These are phyloP conservation scores for Tokudaia tokunoshimensis DNA, from an alignment of 2,797 vertebrate species.

Conservation along the genomic window DNA sequence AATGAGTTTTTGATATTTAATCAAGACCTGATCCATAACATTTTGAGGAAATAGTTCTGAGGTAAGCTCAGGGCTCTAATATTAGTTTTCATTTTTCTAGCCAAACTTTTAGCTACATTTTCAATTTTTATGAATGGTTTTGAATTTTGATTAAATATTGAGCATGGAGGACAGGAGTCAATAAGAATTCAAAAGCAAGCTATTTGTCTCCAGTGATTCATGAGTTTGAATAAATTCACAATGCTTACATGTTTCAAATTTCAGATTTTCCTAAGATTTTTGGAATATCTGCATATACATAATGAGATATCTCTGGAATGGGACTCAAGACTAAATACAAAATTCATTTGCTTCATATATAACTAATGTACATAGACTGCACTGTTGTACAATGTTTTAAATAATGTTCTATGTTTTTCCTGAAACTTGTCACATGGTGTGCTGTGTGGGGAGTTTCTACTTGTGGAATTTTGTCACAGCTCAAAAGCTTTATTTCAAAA, in stretches of 20 bases:
- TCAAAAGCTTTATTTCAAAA: background rate
- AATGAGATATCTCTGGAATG: background rate
- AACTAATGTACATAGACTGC: background rate
- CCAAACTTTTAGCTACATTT: constrained; percentile 19
- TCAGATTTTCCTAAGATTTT: background rate
- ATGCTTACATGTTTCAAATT: background rate
- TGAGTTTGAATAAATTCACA: background rate
- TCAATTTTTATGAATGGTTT: constrained; percentile 13
- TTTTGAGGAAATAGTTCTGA: background rate
- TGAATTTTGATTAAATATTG: background rate
- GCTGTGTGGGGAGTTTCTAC: background rate
- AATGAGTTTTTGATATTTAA: background rate
- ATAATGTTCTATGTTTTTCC: background rate
- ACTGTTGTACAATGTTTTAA: background rate
- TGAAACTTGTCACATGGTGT: background rate
- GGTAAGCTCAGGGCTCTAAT: background rate
- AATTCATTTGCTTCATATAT: background rate
- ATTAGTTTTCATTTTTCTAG: background rate
- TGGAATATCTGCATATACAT: background rate
- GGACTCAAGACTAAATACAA: background rate
- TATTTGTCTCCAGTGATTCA: background rate
- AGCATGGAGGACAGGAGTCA: background rate
- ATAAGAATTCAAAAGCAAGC: constrained; percentile 2
- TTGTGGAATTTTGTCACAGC: background rate
- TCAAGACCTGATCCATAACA: background rate